Conservation (phyloP, 2,888 invertebrate genomes). For the Tuberolachnus salignus region DNA sequence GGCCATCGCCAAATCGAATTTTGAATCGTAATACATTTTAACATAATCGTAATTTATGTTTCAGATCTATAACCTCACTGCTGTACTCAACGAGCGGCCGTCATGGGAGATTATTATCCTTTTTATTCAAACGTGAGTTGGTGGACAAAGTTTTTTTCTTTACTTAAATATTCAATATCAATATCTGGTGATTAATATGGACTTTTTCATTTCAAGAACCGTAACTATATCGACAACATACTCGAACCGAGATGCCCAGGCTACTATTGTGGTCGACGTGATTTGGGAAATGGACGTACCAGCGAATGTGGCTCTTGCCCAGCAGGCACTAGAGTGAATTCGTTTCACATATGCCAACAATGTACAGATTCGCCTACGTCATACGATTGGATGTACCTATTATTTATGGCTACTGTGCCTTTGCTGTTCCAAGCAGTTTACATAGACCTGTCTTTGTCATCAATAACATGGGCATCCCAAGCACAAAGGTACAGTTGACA, state of each 20-base stretch:
- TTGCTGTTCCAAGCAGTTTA: slow-evolving; percentile 90
- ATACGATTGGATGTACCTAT: slow-evolving; percentile 93
- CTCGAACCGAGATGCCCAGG: slow-evolving; percentile 71
- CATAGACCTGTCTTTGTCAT: slow-evolving; percentile 69
- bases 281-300: slow-evolving; percentile 72
- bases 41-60: no score
- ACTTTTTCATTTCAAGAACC: slow-evolving; percentile 5
- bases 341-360: slow-evolving; percentile 72
- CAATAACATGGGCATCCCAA: slow-evolving; percentile 67
- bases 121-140: no score
- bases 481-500: slow-evolving; percentile 62
- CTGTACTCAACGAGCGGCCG: no score
- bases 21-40: no score
- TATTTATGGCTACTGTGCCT: slow-evolving; percentile 90
- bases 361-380: slow-evolving; percentile 78
- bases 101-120: no score
- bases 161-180: no score
- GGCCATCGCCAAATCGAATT: no score
- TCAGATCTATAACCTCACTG: no score
- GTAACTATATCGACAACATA: slow-evolving; percentile 11
- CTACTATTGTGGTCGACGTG: slow-evolving; percentile 79
- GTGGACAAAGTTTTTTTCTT: no score
- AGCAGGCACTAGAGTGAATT: slow-evolving; percentile 77
- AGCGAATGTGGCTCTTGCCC: slow-evolving; percentile 87
- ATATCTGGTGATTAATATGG: background rate